Evolutionary conservation across 1,140 invertebrate species (phyloP), one percentile per base, ranked within the genome.

Genomic region (Pteromalus puparum): DNA sequence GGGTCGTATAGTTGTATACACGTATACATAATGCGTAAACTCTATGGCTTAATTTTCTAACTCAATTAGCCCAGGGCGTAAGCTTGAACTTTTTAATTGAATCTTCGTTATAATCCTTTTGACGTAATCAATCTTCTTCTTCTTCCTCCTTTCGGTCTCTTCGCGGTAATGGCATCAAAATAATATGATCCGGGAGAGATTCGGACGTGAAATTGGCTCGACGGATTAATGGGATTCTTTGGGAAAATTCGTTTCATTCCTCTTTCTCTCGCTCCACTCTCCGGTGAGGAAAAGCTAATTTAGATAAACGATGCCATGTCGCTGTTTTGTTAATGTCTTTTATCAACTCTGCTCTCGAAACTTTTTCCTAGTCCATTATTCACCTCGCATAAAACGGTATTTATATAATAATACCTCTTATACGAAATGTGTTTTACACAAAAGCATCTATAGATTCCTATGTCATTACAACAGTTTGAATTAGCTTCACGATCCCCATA

Each of bases 31-130:
- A 53, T 53, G 15, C 53, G 53, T 61, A 61, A 5, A 61, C 53
- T 61, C 9, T 9, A 26, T 2, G 26, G 24, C 75, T 79, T 74
- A 73, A 61, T 73, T 80, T 46, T 74, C 70, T 80, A 83, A 84
- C 83, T 80, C 77, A 80, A 80, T 80, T 80, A 84, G 53, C 48
- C 48, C 53, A 67, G 24, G n/a, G 28, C 30, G 79, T 42, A 65
- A 24, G 67, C 68, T 84, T 18, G 70, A 65, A 84, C 61, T 81
- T 81, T 85, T 76, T 81, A 85, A 85, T 85, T 70, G 38, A 85
- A 85, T 85, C 78, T 73, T 28, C 78, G 48, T 76, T 70, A 70
- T 38, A 81, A 77, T 77, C 42, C 46, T 68, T 61, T 12, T 72
- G n/a, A 80, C 65, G 67, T 48, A 67, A 85, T 85, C 53, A 85